Base-by-base conservation (phyloP, 1,140 invertebrate genomes). In the Glossosoma conforme region DNA sequence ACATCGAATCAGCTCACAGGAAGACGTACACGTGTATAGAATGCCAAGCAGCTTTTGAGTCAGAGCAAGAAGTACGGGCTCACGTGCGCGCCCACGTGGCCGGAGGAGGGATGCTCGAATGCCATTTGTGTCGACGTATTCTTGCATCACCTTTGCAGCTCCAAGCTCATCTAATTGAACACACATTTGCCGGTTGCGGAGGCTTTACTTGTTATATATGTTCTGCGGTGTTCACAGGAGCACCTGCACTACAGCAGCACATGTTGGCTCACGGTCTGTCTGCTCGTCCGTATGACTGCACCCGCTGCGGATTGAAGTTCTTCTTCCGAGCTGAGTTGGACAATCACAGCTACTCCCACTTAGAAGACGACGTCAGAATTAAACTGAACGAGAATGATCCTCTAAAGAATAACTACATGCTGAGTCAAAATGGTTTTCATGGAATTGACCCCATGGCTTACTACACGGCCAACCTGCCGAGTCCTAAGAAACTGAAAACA, bases 301-400 rank as follows among this genome's bases (percentile, higher is more conserved):
- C 76, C 2, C 68, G 84, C 15, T 96, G 93, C 61, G 82, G 81
- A 6, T 76, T 89, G 41, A 89, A 86, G 56, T 97, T 95, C 71
- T 95, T 93, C 73, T 96, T 96, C 71, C 80, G 87, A 36, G 85
- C 90, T 0, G 92, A 97, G 66, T 66, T 95, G 1, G 89, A 94
- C 56, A 92, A 96, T 64, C 93, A 96, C 65, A 75, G 76, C 9
- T 79, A 79, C 42, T 69, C 73, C 10, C 83, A 85, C 58, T 57
- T 75, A 10, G 72, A 75, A 53, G 72, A 75, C 47, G 72, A 56
- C 30, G 54, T 52, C 2, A 52, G 52, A 38, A 43, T 51, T 15
- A 58, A 58, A 44, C 15, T 54, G n/a, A 44, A 32, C 18, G 48
- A 43, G 6, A 40, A 38, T 1, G 56, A 58, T 11, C 20, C 47